A percentile compares a stretch with the other conserved stretches of the same genome.
These are phyloP conservation scores for Globodera ellingtonae DNA, from an alignment of 1,140 invertebrate species.

Conservation along the genomic window DNA sequence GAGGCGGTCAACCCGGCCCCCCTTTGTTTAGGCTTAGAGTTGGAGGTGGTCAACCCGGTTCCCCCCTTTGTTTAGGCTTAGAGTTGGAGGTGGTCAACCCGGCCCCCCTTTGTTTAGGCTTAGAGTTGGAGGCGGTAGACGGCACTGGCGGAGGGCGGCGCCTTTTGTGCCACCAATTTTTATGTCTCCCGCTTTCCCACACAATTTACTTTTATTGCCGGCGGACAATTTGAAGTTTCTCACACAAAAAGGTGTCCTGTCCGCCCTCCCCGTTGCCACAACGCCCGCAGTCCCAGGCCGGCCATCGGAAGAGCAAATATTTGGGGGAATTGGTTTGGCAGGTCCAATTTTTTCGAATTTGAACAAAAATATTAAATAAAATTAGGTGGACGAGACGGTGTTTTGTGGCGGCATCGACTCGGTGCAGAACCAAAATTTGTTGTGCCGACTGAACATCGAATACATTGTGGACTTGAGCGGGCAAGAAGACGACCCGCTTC, in stretches of 20 bases:
- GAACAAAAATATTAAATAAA: constrained; percentile 4
- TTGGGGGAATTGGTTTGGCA: constrained; percentile 52
- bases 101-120: no score
- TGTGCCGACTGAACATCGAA: constrained; percentile 53
- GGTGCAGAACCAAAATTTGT: constrained; percentile 46
- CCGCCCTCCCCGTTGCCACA: constrained; percentile 24
- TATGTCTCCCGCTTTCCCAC: no score
- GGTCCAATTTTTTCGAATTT: constrained; percentile 17
- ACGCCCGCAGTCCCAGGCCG: constrained; percentile 20
- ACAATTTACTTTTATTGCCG: no score
- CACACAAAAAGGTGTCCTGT: not conserved
- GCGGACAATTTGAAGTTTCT: no score
- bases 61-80: no score
- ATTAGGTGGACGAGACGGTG: constrained; percentile 49
- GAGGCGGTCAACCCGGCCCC: no score
- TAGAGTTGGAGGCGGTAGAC: no score
- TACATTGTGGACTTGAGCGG: constrained; percentile 55
- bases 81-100: no score
- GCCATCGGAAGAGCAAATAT: constrained; percentile 39
- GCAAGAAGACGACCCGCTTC: constrained; percentile 41
- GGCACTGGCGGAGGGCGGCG: no score
- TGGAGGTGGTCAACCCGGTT: no score
- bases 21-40: no score
- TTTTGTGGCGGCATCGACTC: constrained; percentile 53
- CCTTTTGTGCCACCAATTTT: no score